Conservation (phyloP, 2,113 vertebrate species). For the Agelaius tricolor region DNA sequence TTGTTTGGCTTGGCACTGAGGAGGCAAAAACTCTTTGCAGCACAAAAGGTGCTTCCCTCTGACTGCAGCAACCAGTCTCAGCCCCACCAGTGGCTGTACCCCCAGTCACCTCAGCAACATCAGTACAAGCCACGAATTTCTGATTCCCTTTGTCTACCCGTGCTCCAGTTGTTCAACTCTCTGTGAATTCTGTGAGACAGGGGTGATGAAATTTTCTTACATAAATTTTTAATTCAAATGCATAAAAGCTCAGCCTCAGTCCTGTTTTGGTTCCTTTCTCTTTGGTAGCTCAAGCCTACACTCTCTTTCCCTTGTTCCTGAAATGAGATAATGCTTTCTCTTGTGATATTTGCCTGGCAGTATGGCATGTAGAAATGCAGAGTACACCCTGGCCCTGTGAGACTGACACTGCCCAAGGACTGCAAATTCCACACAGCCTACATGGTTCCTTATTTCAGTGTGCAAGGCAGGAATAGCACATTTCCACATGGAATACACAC, state of each 20-base stretch:
- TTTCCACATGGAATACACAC: background rate
- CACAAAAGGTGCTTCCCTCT: background rate
- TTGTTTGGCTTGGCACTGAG: background rate
- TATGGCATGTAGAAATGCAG: background rate
- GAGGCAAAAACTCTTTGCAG: background rate
- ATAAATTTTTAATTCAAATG: background rate
- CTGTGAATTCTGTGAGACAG: background rate
- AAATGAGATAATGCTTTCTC: background rate
- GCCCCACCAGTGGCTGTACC: rapidly evolving
- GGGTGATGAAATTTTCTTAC: background rate
- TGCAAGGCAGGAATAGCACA: background rate
- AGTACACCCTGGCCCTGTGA: background rate
- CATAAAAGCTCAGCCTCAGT: background rate
- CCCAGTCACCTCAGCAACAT: background rate
- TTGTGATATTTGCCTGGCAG: background rate
- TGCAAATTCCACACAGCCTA: background rate
- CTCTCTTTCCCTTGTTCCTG: background rate
- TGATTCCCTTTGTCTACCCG: background rate
- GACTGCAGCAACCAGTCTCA: background rate
- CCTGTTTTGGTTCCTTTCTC: background rate
- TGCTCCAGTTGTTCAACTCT: background rate
- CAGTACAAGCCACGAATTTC: rapidly evolving
- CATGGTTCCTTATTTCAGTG: background rate
- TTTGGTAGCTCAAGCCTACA: background rate
- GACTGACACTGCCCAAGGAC: background rate